Conservation (phyloP, 92 coral and sea anemone genomes). For the Desmophyllum pertusum region DNA sequence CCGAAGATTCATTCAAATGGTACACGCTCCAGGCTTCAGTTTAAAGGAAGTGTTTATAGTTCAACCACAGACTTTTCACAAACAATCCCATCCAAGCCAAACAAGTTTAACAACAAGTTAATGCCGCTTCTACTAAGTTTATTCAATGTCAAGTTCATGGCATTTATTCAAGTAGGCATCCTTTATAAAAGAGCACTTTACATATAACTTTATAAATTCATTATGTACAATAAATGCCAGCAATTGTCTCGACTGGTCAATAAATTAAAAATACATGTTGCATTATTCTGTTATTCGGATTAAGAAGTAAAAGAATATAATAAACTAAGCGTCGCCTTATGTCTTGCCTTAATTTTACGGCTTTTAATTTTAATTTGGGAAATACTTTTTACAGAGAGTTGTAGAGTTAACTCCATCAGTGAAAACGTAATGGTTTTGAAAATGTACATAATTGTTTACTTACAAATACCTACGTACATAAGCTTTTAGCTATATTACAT, state of each 20-base stretch:
- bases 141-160: slow-evolving; percentile 5
- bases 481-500: slow-evolving; percentile 2
- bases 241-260: slow-evolving; percentile 5
- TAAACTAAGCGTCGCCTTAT: neutral
- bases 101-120: neutral
- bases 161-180: neutral
- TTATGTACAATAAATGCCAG: slow-evolving; percentile 26
- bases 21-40: too few relatives aligned
- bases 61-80: too few relatives aligned
- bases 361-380: neutral
- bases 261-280: slow-evolving; percentile 29
- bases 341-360: neutral
- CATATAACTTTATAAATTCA: slow-evolving; percentile 20
- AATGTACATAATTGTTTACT: neutral
- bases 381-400: neutral
- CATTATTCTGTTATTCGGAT: slow-evolving; percentile 11
- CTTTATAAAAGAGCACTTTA: slow-evolving; percentile 1
- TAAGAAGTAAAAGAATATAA: slow-evolving; percentile 22
- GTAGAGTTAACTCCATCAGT: neutral
- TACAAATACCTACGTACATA: neutral
- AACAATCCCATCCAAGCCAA: neutral
- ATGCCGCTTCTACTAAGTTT: neutral
- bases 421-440: neutral
- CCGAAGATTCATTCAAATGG: too few relatives aligned
- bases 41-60: too few relatives aligned